These are phyloP conservation scores for Channa maculata DNA, from an alignment of 2,113 vertebrate genomes.

Conservation along the genomic window DNA sequence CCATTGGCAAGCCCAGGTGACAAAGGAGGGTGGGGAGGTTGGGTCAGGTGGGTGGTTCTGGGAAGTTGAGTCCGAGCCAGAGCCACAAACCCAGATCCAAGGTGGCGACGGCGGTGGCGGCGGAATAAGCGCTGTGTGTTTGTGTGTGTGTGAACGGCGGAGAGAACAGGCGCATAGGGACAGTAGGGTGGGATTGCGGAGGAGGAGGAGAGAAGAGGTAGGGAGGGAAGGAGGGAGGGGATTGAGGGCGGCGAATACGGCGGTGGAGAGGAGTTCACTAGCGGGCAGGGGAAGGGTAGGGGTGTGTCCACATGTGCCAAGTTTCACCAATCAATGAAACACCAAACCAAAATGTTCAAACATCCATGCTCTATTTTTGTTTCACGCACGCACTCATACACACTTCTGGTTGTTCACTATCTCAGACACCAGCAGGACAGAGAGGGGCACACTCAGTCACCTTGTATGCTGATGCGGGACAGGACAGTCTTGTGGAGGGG, in stretches of 20 bases:
- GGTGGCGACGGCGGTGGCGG: conserved; percentile 76
- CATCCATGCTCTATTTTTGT: conserved; percentile 21
- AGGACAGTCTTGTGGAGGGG: conserved; percentile 20
- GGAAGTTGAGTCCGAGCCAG: conserved; percentile 73
- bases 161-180: conserved; percentile 71
- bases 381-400: conserved; percentile 28
- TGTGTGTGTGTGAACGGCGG: conserved; percentile 74
- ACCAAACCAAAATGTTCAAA: conserved; percentile 23
- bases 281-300: conserved; percentile 59
- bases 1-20: conserved; percentile 54
- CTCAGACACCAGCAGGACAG: conserved; percentile 49
- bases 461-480: conserved; percentile 44
- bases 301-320: conserved; percentile 62
- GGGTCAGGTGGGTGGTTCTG: conserved; percentile 70
- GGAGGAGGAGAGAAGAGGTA: not conserved
- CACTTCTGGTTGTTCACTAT: conserved; percentile 15
- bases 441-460: conserved; percentile 17
- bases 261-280: conserved; percentile 71
- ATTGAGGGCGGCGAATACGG: conserved; percentile 77
- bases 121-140: conserved; percentile 62
- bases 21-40: conserved; percentile 48
- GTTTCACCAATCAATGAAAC: conserved; percentile 55
- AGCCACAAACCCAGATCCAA: conserved; percentile 72
- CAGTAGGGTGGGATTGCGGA: conserved; percentile 21
- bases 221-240: conserved; percentile 22